Percentiles rank a stretch among this genome's conserved stretches.
Evolutionary conservation across 2,888 invertebrate species (phyloP).

Genomic region (Neelides folsomi): DNA sequence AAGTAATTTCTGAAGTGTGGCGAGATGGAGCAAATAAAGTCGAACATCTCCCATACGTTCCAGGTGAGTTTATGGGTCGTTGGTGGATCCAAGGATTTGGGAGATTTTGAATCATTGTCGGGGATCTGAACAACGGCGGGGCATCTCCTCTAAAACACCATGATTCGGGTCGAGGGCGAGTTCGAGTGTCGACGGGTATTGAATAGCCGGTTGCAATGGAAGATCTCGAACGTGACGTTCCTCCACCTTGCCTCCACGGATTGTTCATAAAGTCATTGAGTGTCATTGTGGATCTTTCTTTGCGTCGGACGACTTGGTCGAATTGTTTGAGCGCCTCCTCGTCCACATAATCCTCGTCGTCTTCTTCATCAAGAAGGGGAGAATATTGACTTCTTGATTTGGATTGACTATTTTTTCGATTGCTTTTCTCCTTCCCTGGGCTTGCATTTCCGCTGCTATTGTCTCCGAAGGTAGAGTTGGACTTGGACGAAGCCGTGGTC

Average conservation of each 20-base stretch:
- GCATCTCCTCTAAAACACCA: conserved; percentile 16
- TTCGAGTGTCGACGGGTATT: conserved; percentile 4
- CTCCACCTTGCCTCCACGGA: conserved; percentile 13
- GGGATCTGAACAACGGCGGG: conserved; percentile 19
- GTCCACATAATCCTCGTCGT: conserved; percentile 15
- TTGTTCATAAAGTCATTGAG: conserved; percentile 25
- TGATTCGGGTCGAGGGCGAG: conserved; percentile 15
- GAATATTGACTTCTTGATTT: conserved; percentile 10
- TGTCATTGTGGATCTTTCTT: conserved; percentile 15
- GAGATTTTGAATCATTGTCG: conserved; percentile 20
- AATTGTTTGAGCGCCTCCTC: conserved; percentile 13
- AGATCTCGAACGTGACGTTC: conserved; percentile 4
- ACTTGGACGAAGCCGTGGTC: conserved; percentile 14
- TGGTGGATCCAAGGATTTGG: conserved; percentile 24
- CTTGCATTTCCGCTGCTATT: conserved; percentile 4
- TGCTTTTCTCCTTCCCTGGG: conserved; percentile 5
- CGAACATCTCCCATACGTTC: conserved; percentile 13
- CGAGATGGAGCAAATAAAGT: conserved; percentile 24
- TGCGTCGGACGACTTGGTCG: neutral
- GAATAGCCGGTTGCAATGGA: conserved; percentile 6
- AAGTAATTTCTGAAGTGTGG: conserved; percentile 28
- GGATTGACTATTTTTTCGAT: conserved; percentile 1
- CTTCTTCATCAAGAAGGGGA: conserved; percentile 13
- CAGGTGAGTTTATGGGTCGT: conserved; percentile 8
- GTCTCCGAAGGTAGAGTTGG: conserved; percentile 12